Conservation (phyloP, 2,797 vertebrate species). For the Chrysocyon brachyurus region DNA sequence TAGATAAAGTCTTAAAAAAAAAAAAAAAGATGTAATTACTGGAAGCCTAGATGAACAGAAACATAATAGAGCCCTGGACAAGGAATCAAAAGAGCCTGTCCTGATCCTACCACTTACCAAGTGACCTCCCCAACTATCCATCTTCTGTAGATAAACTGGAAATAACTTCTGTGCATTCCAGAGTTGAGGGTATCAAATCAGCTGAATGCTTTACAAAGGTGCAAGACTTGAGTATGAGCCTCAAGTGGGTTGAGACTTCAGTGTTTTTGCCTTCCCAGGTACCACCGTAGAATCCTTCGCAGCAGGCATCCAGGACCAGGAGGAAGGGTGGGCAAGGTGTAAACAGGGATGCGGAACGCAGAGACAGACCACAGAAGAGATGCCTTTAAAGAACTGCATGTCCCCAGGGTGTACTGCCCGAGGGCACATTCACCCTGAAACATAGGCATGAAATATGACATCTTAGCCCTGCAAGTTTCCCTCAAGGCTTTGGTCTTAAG, state of each 20-base stretch:
- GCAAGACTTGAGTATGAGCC: not conserved
- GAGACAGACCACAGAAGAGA: not conserved
- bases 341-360: not conserved
- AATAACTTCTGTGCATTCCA: not conserved
- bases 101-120: not conserved
- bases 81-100: not conserved
- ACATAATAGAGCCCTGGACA: not conserved
- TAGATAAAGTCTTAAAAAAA: no score
- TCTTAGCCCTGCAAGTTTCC: not conserved
- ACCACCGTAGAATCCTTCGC: not conserved
- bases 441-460: not conserved
- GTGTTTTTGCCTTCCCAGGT: not conserved
- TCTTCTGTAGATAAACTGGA: not conserved
- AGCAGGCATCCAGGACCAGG: not conserved
- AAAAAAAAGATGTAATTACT: not conserved
- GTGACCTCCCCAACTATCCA: not conserved
- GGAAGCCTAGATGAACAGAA: not conserved
- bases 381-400: not conserved
- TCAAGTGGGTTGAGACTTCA: not conserved
- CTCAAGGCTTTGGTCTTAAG: not conserved
- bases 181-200: not conserved
- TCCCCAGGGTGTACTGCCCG: no score
- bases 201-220: not conserved
- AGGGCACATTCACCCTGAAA: not conserved
- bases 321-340: not conserved